Evolutionary conservation across 2,888 invertebrate species (phyloP).

Genomic region (Calameuta filiformis): DNA sequence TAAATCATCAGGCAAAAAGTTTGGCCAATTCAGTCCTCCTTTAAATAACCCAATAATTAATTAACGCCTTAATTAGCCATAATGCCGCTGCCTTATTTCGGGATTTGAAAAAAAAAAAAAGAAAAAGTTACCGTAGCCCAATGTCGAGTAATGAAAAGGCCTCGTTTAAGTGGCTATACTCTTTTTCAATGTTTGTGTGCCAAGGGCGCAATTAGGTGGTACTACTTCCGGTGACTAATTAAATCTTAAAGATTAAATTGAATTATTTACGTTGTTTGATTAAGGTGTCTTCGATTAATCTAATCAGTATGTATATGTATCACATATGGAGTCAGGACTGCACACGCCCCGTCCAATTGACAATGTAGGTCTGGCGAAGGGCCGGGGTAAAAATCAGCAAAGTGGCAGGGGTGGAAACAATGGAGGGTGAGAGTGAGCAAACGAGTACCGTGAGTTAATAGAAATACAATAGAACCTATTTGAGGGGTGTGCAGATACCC

Average conservation of each 20-base stretch:
- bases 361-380: background rate
- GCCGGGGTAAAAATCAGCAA: background rate
- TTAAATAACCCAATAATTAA: slow-evolving; percentile 50
- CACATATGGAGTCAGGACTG: background rate
- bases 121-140: background rate
- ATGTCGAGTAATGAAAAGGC: background rate
- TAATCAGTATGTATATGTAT: background rate
- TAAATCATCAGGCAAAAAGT: slow-evolving; percentile 48
- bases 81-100: slow-evolving; percentile 26
- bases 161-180: background rate
- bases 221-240: background rate
- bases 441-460: slow-evolving; percentile 48
- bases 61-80: slow-evolving; percentile 46
- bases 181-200: background rate
- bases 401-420: background rate
- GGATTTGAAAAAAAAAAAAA: background rate
- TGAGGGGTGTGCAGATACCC: slow-evolving; percentile 44
- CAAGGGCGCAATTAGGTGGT: background rate
- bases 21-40: slow-evolving; percentile 32
- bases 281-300: background rate
- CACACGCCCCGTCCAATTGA: background rate
- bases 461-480: slow-evolving; percentile 60
- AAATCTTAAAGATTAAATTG: background rate
- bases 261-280: background rate
- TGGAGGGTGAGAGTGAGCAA: slow-evolving; percentile 4